A percentile compares a stretch with the other conserved stretches of the same genome.
Evolutionary conservation across 2,113 vertebrate genomes (phyloP).

Genomic region (Prolemur simus): DNA sequence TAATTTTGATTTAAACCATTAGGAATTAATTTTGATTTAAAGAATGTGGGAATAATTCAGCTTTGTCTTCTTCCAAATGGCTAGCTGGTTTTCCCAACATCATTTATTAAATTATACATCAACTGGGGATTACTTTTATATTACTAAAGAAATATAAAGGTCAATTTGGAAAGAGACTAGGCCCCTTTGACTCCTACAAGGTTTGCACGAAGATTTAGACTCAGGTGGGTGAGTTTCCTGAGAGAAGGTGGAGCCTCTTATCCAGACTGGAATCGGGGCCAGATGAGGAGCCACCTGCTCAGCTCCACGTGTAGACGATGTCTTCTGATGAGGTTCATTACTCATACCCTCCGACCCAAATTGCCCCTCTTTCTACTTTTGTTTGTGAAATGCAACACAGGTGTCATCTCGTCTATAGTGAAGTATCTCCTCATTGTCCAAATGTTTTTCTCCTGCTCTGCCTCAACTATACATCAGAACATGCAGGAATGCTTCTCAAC

Average conservation of each 20-base stretch:
- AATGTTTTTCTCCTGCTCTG: too few relatives aligned
- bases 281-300: neutral
- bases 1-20: conserved; percentile 28
- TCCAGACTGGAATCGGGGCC: neutral
- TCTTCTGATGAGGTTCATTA: too few relatives aligned
- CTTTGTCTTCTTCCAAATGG: neutral
- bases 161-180: neutral
- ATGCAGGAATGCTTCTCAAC: too few relatives aligned
- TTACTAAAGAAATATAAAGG: neutral
- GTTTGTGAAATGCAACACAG: too few relatives aligned
- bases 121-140: neutral
- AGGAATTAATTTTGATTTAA: conserved; percentile 23
- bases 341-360: too few relatives aligned
- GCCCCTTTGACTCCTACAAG: neutral
- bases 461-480: too few relatives aligned
- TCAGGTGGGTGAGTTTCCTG: neutral
- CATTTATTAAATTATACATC: neutral
- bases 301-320: neutral
- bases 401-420: too few relatives aligned
- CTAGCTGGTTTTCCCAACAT: neutral
- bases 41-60: neutral
- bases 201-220: neutral
- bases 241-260: neutral
- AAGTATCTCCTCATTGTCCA: too few relatives aligned
- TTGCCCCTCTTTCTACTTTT: too few relatives aligned